Base-by-base conservation (phyloP, 2,888 invertebrate genomes). In the Xiphydria camelus region DNA sequence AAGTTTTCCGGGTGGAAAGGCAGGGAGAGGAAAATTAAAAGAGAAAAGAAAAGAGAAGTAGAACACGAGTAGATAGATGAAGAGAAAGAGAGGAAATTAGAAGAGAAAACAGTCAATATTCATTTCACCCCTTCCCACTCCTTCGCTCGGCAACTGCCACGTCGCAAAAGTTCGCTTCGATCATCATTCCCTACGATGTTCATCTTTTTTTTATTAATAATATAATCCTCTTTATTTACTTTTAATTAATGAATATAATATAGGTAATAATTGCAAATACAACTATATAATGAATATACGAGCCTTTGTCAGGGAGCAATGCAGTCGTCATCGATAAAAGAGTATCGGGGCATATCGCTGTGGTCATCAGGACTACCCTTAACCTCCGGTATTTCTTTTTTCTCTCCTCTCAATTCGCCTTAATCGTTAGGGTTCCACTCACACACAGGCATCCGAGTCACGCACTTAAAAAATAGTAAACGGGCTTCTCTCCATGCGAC, bases 231-330 rank as follows among this genome's bases (percentile, higher is more conserved):
- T 15, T 38, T 40, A 39, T 39, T 41, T 44, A 42, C 41, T 39
- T 51, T 53, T 53, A 54, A 61, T 62, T 61, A 60, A 57, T 61
- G 59, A 55, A 58, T 58, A 62, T 58, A 54, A 66, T 61, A 52
- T 62, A 61, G 57, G 55, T 64, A 66, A 64, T 70, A 68, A 68
- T 66, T 64, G 62, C 59, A 66, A 66, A 62, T 69, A 68, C 62
- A 67, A 67, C 64, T 69, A 67, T 62, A 47, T 66, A 63, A 63
- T 66, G 65, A 63, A 69, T 64, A 68, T 66, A 66, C 64, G 62
- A 69, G 68, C 68, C 64, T 68, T 66, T 66, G 67, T 69, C 61
- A 61, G 57, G 64, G 64, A 66, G 63, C 59, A 61, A 64, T 66
- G 62, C 64, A 65, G 66, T 66, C 63, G 64, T 66, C 63, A 51